Percentiles rank a stretch among this genome's conserved stretches.
Evolutionary conservation across 23 tunicate genomes (phyloP).

Genomic region (Corella eumyota): DNA sequence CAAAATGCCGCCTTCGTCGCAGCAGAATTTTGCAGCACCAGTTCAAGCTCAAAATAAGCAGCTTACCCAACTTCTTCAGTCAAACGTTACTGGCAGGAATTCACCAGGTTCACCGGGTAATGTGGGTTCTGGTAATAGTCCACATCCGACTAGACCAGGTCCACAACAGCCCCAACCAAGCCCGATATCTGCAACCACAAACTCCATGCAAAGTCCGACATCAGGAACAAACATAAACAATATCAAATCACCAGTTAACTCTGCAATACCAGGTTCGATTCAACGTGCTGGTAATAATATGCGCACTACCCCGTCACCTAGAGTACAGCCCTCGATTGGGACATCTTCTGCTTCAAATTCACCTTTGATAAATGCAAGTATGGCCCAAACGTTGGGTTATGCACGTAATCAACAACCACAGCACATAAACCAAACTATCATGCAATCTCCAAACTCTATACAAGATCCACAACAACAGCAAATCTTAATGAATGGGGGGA

Average conservation of each 20-base stretch:
- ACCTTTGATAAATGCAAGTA: constrained; percentile 25
- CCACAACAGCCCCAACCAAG: constrained; percentile 73
- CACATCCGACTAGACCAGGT: constrained; percentile 36
- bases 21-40: no score
- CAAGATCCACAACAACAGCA: constrained; percentile 2
- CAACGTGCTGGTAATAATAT: constrained; percentile 45
- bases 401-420: constrained; percentile 16
- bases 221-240: constrained; percentile 41
- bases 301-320: constrained; percentile 82
- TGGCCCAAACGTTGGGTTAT: constrained; percentile 11
- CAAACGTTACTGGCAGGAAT: constrained; percentile 13
- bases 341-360: constrained; percentile 32
- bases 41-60: constrained; percentile 24
- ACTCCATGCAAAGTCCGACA: constrained; percentile 75
- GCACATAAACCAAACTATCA: constrained; percentile 18
- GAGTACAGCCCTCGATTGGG: constrained; percentile 36
- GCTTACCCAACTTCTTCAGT: constrained; percentile 49
- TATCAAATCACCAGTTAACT: constrained; percentile 47
- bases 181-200: constrained; percentile 45
- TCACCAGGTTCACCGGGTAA: constrained; percentile 33
- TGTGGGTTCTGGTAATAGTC: constrained; percentile 35
- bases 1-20: constrained; percentile 35
- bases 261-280: constrained; percentile 28
- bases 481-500: constrained; percentile 3
- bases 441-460: background rate